Conservation (phyloP, 2,888 invertebrate genomes). For the Leptopilina drosophilae region DNA sequence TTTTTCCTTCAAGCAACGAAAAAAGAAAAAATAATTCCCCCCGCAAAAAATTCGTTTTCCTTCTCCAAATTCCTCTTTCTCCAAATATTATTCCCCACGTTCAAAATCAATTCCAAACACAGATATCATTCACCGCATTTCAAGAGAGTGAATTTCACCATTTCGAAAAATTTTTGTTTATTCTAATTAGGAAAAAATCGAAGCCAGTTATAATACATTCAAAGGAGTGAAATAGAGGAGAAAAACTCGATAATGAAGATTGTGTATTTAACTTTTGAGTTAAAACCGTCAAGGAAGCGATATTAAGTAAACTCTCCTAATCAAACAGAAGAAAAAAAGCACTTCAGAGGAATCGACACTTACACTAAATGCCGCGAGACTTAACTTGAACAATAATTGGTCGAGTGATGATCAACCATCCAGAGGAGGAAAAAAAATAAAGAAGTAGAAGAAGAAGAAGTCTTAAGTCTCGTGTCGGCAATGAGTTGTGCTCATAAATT, state of each 20-base stretch:
- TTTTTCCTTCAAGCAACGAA: too few relatives aligned
- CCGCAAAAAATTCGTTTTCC: too few relatives aligned
- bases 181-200: too few relatives aligned
- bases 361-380: slow-evolving; percentile 13
- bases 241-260: too few relatives aligned
- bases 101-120: background rate
- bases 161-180: background rate
- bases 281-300: background rate
- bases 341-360: slow-evolving; percentile 28
- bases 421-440: background rate
- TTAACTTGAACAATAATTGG: slow-evolving; percentile 34
- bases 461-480: slow-evolving; percentile 27
- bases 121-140: slow-evolving; percentile 5
- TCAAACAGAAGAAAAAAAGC: slow-evolving; percentile 7
- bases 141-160: background rate
- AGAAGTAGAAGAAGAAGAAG: background rate
- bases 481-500: slow-evolving; percentile 39
- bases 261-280: too few relatives aligned
- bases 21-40: too few relatives aligned
- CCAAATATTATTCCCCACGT: background rate
- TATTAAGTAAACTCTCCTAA: background rate
- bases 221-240: too few relatives aligned
- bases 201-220: too few relatives aligned
- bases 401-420: slow-evolving; percentile 28
- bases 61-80: too few relatives aligned